Evolutionary conservation across 2,797 vertebrate species (phyloP).

Genomic region (Cetoscarus ocellatus): DNA sequence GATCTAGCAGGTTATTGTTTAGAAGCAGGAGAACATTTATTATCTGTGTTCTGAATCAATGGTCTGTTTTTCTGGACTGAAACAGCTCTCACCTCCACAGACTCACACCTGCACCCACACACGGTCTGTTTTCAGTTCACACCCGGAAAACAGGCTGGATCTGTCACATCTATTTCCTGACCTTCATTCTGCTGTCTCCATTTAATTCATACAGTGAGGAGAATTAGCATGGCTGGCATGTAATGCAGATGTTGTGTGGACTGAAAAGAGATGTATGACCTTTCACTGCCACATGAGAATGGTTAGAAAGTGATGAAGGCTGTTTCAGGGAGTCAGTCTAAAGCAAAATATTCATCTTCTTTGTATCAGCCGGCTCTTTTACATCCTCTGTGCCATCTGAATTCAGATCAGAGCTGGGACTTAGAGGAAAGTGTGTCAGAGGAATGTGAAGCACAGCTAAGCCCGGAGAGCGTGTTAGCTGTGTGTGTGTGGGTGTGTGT

Average conservation of each 20-base stretch:
- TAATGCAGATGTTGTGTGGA: conserved; percentile 71
- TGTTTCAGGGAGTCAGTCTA: conserved; percentile 36
- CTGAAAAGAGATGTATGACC: conserved; percentile 43
- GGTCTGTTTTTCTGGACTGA: neutral
- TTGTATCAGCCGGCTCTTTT: conserved; percentile 26
- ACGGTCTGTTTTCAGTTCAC: neutral
- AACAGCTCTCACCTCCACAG: neutral
- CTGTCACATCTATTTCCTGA: conserved; percentile 41
- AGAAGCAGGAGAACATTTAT: too few relatives aligned
- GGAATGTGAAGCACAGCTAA: conserved; percentile 36
- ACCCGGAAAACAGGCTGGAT: too few relatives aligned
- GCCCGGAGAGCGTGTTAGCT: neutral
- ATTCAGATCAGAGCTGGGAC: conserved; percentile 39
- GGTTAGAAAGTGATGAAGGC: conserved; percentile 17
- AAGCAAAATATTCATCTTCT: conserved; percentile 29
- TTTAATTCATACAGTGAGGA: conserved; percentile 67
- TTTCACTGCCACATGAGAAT: conserved; percentile 58
- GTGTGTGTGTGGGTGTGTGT: conserved; percentile 7
- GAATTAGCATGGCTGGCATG: conserved; percentile 65
- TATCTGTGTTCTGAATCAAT: too few relatives aligned
- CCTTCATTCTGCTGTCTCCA: conserved; percentile 59
- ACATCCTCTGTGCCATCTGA: conserved; percentile 41
- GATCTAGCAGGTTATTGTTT: too few relatives aligned
- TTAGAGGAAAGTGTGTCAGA: conserved; percentile 41
- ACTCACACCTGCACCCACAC: conserved; percentile 32